Evolutionary conservation across 2,797 vertebrate genomes (phyloP).

Genomic region (Gambusia yucatana): DNA sequence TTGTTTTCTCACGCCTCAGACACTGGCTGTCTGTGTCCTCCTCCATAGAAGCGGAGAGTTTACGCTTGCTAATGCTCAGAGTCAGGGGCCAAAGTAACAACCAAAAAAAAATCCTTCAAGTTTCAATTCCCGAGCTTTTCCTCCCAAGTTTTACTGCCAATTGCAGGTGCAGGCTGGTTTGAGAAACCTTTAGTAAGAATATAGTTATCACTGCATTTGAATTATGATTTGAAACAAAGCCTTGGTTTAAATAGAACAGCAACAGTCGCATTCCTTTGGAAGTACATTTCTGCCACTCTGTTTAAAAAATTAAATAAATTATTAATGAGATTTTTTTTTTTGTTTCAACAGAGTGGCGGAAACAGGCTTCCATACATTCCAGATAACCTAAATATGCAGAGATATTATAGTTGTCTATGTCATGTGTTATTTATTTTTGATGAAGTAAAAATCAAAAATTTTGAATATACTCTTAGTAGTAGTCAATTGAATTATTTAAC

Average conservation of each 20-base stretch:
- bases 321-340: too few relatives aligned
- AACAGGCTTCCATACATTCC: too few relatives aligned
- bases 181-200: not conserved
- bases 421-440: not conserved
- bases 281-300: too few relatives aligned
- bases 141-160: too few relatives aligned
- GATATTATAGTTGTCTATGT: not conserved
- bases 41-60: slow-evolving; percentile 40
- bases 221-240: not conserved
- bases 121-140: too few relatives aligned
- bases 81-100: too few relatives aligned
- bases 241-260: not conserved
- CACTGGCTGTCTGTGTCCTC: slow-evolving; percentile 14
- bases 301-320: too few relatives aligned
- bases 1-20: slow-evolving; percentile 21
- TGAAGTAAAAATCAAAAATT: not conserved
- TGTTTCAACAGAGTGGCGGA: too few relatives aligned
- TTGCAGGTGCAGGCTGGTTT: not conserved
- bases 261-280: not conserved
- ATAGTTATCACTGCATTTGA: not conserved
- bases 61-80: slow-evolving; percentile 19
- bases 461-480: not conserved
- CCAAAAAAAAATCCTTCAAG: too few relatives aligned
- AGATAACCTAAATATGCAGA: too few relatives aligned
- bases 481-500: not conserved